Conservation (phyloP, 2,888 invertebrate species). For the Tiliacea aurago region DNA sequence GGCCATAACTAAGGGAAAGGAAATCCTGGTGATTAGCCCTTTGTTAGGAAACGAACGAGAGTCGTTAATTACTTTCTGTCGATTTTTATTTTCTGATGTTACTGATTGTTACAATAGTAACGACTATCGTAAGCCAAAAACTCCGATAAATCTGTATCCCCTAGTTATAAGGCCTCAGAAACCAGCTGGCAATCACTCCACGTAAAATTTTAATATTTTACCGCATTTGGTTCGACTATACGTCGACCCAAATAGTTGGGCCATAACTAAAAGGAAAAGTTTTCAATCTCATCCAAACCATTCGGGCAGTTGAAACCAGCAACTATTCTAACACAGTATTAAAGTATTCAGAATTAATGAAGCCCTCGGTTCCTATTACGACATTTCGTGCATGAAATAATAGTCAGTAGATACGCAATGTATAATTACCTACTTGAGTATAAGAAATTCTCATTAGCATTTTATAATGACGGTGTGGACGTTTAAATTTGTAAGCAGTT, state of each 20-base stretch:
- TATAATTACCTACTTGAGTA: conserved; percentile 38
- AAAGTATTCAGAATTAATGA: conserved; percentile 1
- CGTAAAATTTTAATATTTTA: neutral
- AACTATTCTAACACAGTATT: conserved; percentile 1
- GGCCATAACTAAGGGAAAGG: neutral
- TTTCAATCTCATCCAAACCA: conserved; percentile 1
- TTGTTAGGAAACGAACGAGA: neutral
- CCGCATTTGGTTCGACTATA: neutral
- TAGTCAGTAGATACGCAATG: conserved; percentile 37
- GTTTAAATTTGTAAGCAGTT: conserved; percentile 37
- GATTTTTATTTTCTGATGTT: neutral
- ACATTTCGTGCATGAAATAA: conserved; percentile 48
- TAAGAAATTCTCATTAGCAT: conserved; percentile 50
- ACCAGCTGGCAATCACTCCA: neutral
- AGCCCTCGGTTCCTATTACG: conserved; percentile 20
- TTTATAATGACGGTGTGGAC: conserved; percentile 35
- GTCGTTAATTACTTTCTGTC: neutral
- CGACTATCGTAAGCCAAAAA: neutral
- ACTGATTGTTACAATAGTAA: too few species aligned
- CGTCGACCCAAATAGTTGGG: neutral
- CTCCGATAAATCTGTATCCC: neutral
- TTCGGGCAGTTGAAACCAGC: conserved; percentile 1
- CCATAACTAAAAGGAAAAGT: conserved; percentile 2
- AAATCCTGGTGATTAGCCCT: conserved; percentile 24
- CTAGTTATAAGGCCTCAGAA: neutral